Evolutionary conservation across 53 echinoderm and acorn worm genomes (phyloP).

Genomic region (Temnopleurus reevesii): DNA sequence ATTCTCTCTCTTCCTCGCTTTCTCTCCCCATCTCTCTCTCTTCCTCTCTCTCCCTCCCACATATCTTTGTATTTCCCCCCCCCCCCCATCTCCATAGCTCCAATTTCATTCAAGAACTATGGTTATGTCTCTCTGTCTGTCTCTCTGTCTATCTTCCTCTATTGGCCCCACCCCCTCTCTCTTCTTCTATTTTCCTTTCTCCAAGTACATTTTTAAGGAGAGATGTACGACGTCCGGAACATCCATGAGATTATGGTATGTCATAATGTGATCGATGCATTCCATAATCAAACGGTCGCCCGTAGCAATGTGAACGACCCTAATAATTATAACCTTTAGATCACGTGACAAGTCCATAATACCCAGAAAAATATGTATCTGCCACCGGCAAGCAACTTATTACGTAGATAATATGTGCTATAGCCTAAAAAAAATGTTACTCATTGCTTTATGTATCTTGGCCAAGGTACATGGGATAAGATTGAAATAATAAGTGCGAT

Average conservation of each 20-base stretch:
- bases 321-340: neutral
- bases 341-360: neutral
- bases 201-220: too few relatives aligned
- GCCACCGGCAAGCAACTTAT: neutral
- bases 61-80: neutral
- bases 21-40: neutral
- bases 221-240: neutral
- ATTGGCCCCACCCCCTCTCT: too few relatives aligned
- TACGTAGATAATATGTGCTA: too few relatives aligned
- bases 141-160: too few relatives aligned
- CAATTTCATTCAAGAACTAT: neutral
- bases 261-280: slow-evolving; percentile 21
- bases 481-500: too few relatives aligned
- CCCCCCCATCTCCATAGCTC: neutral
- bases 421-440: too few relatives aligned
- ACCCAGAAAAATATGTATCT: neutral
- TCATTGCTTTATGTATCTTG: too few relatives aligned
- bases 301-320: neutral
- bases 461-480: too few relatives aligned
- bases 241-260: neutral
- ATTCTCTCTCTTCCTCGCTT: neutral
- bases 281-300: neutral
- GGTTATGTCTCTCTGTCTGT: too few relatives aligned
- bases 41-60: neutral
- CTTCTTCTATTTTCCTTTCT: too few relatives aligned